Evolutionary conservation across 1,140 invertebrate species (phyloP).

Genomic region (Lutraria rhynchaena): DNA sequence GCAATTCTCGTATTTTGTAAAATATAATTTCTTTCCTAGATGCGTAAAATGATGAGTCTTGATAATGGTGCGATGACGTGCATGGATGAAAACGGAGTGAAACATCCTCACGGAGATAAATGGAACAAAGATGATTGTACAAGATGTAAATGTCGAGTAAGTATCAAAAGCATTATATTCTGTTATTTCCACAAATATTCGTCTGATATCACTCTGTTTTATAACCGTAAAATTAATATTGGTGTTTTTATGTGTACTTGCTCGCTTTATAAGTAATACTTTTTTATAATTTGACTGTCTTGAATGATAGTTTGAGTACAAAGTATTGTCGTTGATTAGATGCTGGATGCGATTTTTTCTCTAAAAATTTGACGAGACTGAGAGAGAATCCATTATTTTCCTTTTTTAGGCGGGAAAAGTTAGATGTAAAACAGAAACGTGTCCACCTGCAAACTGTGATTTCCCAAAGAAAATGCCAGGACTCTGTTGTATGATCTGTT

Average conservation of each 20-base stretch:
- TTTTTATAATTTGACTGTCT: too few species aligned
- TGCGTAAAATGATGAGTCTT: slow-evolving; percentile 49
- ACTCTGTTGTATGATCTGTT: slow-evolving; percentile 52
- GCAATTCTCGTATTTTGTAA: too few species aligned
- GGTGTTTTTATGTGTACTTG: too few species aligned
- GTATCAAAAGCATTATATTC: background rate
- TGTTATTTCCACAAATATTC: background rate
- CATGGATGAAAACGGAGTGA: slow-evolving; percentile 48
- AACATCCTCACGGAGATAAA: slow-evolving; percentile 38
- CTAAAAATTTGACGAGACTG: too few species aligned
- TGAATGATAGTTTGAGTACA: too few species aligned
- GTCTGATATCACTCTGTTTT: too few species aligned
- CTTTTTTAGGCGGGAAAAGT: slow-evolving; percentile 45
- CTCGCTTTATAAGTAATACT: too few species aligned
- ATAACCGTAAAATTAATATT: too few species aligned
- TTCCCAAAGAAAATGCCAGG: slow-evolving; percentile 59
- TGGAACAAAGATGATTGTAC: slow-evolving; percentile 57
- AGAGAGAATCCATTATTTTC: slow-evolving; percentile 14
- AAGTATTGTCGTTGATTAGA: too few species aligned
- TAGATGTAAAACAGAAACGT: slow-evolving; percentile 41
- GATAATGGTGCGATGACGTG: slow-evolving; percentile 24
- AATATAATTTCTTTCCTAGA: slow-evolving; percentile 18
- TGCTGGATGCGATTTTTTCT: too few species aligned
- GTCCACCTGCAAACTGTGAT: slow-evolving; percentile 39
- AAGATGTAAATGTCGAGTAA: slow-evolving; percentile 49